Evolutionary conservation across 2,113 vertebrate species (phyloP).

Genomic region (Paedocypris sp.): DNA sequence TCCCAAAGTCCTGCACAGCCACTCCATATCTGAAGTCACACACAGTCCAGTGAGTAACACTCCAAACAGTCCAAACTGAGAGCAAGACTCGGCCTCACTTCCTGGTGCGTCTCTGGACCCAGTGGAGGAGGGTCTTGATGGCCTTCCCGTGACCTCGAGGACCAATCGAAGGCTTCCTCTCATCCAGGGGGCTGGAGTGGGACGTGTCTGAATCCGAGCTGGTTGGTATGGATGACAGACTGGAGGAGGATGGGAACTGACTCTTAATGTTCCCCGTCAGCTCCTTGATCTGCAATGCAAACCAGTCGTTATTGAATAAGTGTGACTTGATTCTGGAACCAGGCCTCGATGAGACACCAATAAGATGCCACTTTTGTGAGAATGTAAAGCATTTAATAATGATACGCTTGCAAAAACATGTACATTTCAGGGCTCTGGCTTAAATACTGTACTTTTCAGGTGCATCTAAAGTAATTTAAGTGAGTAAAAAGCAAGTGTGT

Average conservation of each 20-base stretch:
- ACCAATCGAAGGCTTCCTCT: constrained; percentile 53
- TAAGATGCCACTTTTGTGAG: too few relatives aligned
- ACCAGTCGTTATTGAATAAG: constrained; percentile 6
- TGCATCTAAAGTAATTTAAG: too few relatives aligned
- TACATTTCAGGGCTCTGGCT: too few relatives aligned
- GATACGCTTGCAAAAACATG: too few relatives aligned
- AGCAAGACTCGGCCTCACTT: constrained; percentile 62
- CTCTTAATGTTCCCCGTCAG: constrained; percentile 88
- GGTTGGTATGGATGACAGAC: constrained; percentile 79
- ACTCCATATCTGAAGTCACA: constrained; percentile 74
- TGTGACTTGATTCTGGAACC: too few relatives aligned
- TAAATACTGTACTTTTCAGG: too few relatives aligned
- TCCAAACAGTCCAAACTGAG: neutral
- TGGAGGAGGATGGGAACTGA: constrained; percentile 77
- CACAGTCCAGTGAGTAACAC: neutral
- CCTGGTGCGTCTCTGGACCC: constrained; percentile 86
- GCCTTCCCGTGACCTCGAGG: constrained; percentile 78
- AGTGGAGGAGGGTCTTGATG: constrained; percentile 82
- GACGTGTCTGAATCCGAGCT: constrained; percentile 80
- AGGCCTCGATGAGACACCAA: too few relatives aligned
- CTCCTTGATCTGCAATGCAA: constrained; percentile 80
- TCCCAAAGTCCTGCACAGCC: constrained; percentile 84
- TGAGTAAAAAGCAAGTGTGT: too few relatives aligned
- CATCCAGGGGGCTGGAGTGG: constrained; percentile 64
- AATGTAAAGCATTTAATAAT: too few relatives aligned